Base-by-base conservation (phyloP, 2,888 invertebrate species). In the Buathra laborator region DNA sequence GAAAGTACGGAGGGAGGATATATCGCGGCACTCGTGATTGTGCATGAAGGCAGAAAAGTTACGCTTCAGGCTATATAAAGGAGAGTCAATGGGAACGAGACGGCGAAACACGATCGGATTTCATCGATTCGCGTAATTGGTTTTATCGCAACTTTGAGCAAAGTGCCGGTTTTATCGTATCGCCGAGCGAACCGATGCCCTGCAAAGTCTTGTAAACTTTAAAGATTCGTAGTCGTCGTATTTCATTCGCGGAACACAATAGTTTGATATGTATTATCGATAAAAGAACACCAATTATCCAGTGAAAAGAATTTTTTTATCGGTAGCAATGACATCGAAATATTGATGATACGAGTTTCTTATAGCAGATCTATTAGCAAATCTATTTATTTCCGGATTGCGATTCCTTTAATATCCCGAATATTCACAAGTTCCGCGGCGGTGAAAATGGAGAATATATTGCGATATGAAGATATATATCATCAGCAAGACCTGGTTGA, bases 61-160 rank as follows among this genome's bases (percentile, higher is more conserved):
- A 46, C 19, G 74, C 64, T 44, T 67, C 62, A 29, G 51, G 53
- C 48, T 24, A 70, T 44, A 67, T 62, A 53, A 68, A 16, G 24
- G 12, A 12, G n/a, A 43, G 32, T 14, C 5, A 12, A 48, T 6
- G 12, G 37, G 12, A 70, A 43, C 7, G 7, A 59, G 16, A 62
- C 62, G 32, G 12, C 7, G 37, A 56, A 79, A 64, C 64, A 46
- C 43, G 67, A 77, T 81, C 74, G 19, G 53, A 68, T 74, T 84
- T 81, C 64, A 77, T 77, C 72, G 81, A 84, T 84, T 81, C 77
- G 32, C 68, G 77, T 81, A 84, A 62, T 78, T 81, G 68, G 62
- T 77, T 81, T 46, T 37, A 74, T 77, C 43, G 72, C 62, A 66
- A 83, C 66, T 81, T 67, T 16, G 51, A 9, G 59, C 66, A 53